Conservation (phyloP, 2,888 invertebrate species). For the Drosophila vallismaia region DNA sequence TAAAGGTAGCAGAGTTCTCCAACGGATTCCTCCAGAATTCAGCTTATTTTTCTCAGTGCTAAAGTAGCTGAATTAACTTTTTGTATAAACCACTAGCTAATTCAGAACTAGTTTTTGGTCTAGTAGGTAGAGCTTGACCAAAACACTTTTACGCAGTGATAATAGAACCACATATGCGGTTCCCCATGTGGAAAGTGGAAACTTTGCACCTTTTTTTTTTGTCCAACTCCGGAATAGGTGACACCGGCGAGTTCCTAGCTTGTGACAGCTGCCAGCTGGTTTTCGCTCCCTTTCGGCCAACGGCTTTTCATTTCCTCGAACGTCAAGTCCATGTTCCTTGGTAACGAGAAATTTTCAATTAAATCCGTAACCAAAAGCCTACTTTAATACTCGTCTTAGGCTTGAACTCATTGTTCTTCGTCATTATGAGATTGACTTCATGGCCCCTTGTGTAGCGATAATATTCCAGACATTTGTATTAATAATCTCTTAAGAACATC, state of each 20-base stretch:
- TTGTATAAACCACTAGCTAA: slow-evolving; percentile 42
- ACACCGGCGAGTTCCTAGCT: slow-evolving; percentile 23
- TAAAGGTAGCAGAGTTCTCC: background rate
- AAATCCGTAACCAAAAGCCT: slow-evolving; percentile 32
- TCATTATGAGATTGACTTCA: slow-evolving; percentile 20
- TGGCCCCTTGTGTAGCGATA: slow-evolving; percentile 30
- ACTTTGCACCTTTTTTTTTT: slow-evolving; percentile 26
- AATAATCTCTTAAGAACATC: slow-evolving; percentile 38
- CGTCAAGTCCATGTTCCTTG: slow-evolving; percentile 29
- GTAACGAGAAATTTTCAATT: slow-evolving; percentile 36
- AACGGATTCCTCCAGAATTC: too few relatives aligned
- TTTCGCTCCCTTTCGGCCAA: slow-evolving; percentile 13
- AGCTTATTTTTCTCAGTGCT: background rate
- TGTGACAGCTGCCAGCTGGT: slow-evolving; percentile 39
- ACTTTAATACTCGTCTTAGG: slow-evolving; percentile 12
- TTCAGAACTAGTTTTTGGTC: slow-evolving; percentile 64
- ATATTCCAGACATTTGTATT: slow-evolving; percentile 21
- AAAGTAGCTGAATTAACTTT: background rate
- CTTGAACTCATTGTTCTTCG: slow-evolving; percentile 23
- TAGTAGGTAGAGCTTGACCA: slow-evolving; percentile 52
- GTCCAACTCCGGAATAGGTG: slow-evolving; percentile 18
- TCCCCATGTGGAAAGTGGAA: slow-evolving; percentile 26
- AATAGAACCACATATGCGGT: slow-evolving; percentile 68
- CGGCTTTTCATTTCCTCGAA: slow-evolving; percentile 37
- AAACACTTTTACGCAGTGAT: slow-evolving; percentile 65